These are phyloP conservation scores for Chrysolina haemoptera DNA, from an alignment of 2,888 invertebrate genomes.

Conservation along the genomic window DNA sequence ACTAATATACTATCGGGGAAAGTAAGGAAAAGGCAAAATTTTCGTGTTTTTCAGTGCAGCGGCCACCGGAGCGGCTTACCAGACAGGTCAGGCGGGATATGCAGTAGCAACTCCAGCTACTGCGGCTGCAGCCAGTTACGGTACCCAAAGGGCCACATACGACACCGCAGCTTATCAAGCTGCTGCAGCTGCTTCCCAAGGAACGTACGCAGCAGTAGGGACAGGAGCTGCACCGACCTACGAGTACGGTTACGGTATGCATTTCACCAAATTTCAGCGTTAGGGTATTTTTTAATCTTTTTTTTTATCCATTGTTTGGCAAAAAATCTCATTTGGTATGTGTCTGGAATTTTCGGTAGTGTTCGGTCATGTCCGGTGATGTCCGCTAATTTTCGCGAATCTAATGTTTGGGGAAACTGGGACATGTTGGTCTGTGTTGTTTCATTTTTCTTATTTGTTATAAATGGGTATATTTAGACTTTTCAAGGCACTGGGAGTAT, in stretches of 20 bases:
- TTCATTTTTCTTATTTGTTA: too few relatives aligned
- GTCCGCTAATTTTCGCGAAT: background rate
- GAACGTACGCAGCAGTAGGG: slow-evolving; percentile 74
- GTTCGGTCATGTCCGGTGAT: background rate
- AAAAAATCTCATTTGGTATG: background rate
- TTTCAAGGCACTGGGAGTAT: background rate
- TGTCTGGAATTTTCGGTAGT: background rate
- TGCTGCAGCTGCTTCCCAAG: slow-evolving; percentile 84
- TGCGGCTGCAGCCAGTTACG: slow-evolving; percentile 87
- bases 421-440: too few relatives aligned
- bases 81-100: slow-evolving; percentile 87
- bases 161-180: slow-evolving; percentile 90
- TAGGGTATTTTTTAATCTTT: background rate
- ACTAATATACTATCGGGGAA: background rate
- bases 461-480: background rate
- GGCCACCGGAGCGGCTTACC: slow-evolving; percentile 87
- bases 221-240: slow-evolving; percentile 75
- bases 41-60: slow-evolving; percentile 71
- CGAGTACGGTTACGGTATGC: slow-evolving; percentile 79
- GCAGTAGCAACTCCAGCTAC: slow-evolving; percentile 87
- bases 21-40: slow-evolving; percentile 26
- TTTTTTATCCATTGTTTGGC: background rate
- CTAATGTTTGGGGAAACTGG: background rate
- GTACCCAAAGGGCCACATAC: slow-evolving; percentile 86
- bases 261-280: slow-evolving; percentile 6